Conservation (phyloP, 1,140 invertebrate species). For the Drosophila littoralis region DNA sequence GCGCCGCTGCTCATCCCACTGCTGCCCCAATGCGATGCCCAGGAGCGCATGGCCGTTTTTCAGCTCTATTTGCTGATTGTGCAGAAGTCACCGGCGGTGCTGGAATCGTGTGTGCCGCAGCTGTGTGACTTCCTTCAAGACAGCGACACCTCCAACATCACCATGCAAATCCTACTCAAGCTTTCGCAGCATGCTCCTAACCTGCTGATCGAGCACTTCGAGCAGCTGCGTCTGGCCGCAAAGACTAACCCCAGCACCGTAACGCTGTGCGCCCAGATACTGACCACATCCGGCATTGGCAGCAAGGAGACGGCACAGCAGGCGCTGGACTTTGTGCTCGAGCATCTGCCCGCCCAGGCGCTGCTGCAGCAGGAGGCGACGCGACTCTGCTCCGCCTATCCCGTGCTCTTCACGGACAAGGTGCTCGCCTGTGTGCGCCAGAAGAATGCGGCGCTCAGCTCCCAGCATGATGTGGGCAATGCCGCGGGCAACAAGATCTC, state of each 20-base stretch:
- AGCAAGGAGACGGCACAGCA: conserved; percentile 90
- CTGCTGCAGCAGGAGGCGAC: conserved; percentile 91
- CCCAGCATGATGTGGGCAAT: conserved; percentile 86
- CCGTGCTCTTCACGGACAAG: conserved; percentile 90
- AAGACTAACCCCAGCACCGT: conserved; percentile 88
- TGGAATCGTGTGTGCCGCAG: conserved; percentile 73
- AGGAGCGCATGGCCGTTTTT: conserved; percentile 93
- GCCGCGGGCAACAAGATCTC: conserved; percentile 85
- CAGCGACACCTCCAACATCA: conserved; percentile 86
- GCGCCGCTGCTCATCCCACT: conserved; percentile 92
- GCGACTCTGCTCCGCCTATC: conserved; percentile 90
- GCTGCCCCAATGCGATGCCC: conserved; percentile 91
- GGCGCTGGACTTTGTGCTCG: conserved; percentile 91
- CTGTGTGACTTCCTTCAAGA: conserved; percentile 74
- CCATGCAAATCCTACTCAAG: conserved; percentile 91
- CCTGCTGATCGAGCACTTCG: conserved; percentile 88
- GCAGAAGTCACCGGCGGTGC: conserved; percentile 88
- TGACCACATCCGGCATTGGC: conserved; percentile 88
- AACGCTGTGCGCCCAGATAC: conserved; percentile 88
- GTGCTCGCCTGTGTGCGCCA: conserved; percentile 90
- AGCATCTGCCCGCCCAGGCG: conserved; percentile 89
- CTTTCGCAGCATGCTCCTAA: conserved; percentile 89
- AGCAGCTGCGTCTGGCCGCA: conserved; percentile 88
- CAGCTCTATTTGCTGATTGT: conserved; percentile 92
- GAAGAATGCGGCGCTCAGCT: conserved; percentile 85